phyloP scores from a whole-genome alignment of 1,140 invertebrate genomes.

The Harlomillsia oculata region DNA sequence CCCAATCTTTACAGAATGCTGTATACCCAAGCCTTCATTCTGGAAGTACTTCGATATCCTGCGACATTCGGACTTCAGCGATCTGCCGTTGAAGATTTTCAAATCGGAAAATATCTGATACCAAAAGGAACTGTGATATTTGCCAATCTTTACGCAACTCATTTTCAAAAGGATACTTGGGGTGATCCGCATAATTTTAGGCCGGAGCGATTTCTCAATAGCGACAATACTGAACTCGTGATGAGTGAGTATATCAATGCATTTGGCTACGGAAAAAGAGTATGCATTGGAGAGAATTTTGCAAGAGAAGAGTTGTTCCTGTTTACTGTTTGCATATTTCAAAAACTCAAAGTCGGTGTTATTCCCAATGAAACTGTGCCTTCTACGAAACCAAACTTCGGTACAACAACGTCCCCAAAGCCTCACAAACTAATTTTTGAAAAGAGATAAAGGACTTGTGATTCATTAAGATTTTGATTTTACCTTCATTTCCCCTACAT shows the following conservation, averaged over 20 bases:
- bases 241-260: not conserved
- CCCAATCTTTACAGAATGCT: slow-evolving; percentile 4
- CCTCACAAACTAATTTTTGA: no score
- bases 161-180: slow-evolving; percentile 40
- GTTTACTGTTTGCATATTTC: slow-evolving; percentile 8
- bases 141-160: slow-evolving; percentile 41
- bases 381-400: no score
- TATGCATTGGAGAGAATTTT: slow-evolving; percentile 2
- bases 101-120: slow-evolving; percentile 36
- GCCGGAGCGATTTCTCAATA: slow-evolving; percentile 43
- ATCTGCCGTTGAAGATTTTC: slow-evolving; percentile 25
- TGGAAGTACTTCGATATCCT: not conserved
- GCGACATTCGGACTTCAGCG: not conserved
- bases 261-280: slow-evolving; percentile 6
- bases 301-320: slow-evolving; percentile 9
- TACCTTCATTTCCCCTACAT: no score
- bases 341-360: not conserved
- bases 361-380: slow-evolving; percentile 3
- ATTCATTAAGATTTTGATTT: no score
- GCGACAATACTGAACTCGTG: slow-evolving; percentile 1
- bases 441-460: no score
- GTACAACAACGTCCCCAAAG: no score
- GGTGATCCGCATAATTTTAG: slow-evolving; percentile 31
- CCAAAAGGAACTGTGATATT: slow-evolving; percentile 40
- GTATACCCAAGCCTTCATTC: not conserved